These are phyloP conservation scores for Phalera bucephala DNA, from an alignment of 2,888 invertebrate species.

Conservation along the genomic window DNA sequence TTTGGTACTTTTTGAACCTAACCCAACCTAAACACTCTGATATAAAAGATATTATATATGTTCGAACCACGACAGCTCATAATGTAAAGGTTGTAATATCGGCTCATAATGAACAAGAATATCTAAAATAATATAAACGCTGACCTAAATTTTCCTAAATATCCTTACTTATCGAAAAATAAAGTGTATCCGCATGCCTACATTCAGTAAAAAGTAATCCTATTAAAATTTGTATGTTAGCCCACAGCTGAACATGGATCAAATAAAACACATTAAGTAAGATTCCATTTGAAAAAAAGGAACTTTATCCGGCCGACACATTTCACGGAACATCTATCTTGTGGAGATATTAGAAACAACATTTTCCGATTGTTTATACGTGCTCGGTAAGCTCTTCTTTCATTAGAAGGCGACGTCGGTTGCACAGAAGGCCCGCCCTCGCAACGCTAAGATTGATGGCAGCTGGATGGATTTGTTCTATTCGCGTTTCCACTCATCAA, in stretches of 20 bases:
- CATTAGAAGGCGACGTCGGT: conserved; percentile 75
- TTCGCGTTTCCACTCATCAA: conserved; percentile 78
- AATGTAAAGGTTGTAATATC: no score
- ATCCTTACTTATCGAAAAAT: no score
- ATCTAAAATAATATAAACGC: no score
- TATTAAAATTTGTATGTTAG: no score
- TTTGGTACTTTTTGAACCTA: no score
- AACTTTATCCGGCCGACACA: conserved; percentile 38
- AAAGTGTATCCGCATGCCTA: neutral
- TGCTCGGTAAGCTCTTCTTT: conserved; percentile 79
- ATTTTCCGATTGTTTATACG: conserved; percentile 78
- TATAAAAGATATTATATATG: no score
- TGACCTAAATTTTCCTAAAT: no score
- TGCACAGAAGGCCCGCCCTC: conserved; percentile 55
- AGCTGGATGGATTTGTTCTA: conserved; percentile 79
- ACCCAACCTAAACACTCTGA: no score
- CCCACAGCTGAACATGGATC: no score
- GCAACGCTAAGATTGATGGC: conserved; percentile 75
- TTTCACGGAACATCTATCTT: conserved; percentile 70
- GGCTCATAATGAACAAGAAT: no score
- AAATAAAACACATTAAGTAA: neutral
- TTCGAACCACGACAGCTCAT: no score
- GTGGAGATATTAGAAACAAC: conserved; percentile 71
- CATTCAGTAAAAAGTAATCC: no score
- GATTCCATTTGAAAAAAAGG: neutral